Conservation (phyloP, 1,140 invertebrate species). For the Drosophila nasuta region DNA sequence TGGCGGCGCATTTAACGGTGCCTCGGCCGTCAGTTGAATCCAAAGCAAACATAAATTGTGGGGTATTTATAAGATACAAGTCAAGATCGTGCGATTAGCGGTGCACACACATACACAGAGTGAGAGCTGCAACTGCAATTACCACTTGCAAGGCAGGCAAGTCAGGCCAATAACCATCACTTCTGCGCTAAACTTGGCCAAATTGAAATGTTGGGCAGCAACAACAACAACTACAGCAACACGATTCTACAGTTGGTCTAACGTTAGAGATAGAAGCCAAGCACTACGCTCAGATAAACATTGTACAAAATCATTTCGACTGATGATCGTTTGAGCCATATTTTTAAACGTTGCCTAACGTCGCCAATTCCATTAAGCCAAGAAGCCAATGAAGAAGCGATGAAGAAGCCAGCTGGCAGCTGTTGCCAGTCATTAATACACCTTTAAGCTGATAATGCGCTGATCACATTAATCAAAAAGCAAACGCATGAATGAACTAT, state of each 20-base stretch:
- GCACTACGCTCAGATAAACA: constrained; percentile 12
- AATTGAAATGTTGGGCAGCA: constrained; percentile 46
- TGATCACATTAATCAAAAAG: constrained; percentile 51
- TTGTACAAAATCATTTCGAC: constrained; percentile 14
- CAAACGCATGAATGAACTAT: constrained; percentile 20
- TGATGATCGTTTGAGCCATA: constrained; percentile 31
- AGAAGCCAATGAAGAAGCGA: neutral
- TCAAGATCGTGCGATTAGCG: constrained; percentile 69
- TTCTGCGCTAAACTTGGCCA: constrained; percentile 29
- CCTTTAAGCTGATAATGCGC: constrained; percentile 31
- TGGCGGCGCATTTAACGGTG: constrained; percentile 65
- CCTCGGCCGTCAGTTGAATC: constrained; percentile 23
- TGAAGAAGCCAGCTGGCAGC: constrained; percentile 2
- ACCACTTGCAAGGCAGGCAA: constrained; percentile 13
- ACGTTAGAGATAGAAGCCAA: constrained; percentile 1
- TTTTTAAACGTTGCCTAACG: constrained; percentile 32
- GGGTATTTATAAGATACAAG: constrained; percentile 75
- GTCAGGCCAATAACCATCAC: constrained; percentile 26
- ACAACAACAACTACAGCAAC: neutral
- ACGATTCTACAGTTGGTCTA: neutral
- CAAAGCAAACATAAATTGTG: constrained; percentile 79
- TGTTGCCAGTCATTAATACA: constrained; percentile 25
- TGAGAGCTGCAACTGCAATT: constrained; percentile 28
- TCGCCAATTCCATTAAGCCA: constrained; percentile 36
- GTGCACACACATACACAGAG: neutral